These are phyloP conservation scores for Brachyistius frenatus DNA, from an alignment of 2,113 vertebrate genomes.

Conservation along the genomic window DNA sequence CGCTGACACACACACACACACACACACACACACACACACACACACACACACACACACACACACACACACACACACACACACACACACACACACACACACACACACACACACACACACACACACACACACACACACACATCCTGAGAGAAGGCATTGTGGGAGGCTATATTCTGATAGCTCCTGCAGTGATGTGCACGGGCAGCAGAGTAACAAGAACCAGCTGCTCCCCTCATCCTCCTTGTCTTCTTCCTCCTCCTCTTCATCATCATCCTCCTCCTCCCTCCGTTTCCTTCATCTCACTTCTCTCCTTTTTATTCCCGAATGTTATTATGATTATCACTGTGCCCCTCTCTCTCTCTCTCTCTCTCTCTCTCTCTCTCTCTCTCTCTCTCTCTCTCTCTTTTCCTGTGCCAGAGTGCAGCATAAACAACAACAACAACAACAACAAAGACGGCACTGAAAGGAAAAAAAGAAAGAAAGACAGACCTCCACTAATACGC, in stretches of 20 bases:
- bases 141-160: slow-evolving; percentile 32
- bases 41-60: slow-evolving; percentile 33
- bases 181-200: slow-evolving; percentile 61
- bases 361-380: no score
- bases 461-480: slow-evolving; percentile 14
- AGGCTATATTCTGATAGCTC: slow-evolving; percentile 56
- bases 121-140: slow-evolving; percentile 4
- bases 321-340: slow-evolving; percentile 50
- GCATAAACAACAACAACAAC: slow-evolving; percentile 55
- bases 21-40: neutral
- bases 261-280: slow-evolving; percentile 11
- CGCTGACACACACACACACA: neutral
- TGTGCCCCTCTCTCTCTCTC: slow-evolving; percentile 9
- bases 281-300: slow-evolving; percentile 42
- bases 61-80: slow-evolving; percentile 11
- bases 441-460: slow-evolving; percentile 39
- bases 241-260: slow-evolving; percentile 13
- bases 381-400: neutral
- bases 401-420: slow-evolving; percentile 32
- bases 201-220: slow-evolving; percentile 66
- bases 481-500: slow-evolving; percentile 1
- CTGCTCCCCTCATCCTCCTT: slow-evolving; percentile 59
- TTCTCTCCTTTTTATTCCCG: slow-evolving; percentile 27
- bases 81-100: slow-evolving; percentile 3
- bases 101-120: slow-evolving; percentile 34